A percentile compares a stretch with the other conserved stretches of the same genome.
Conservation (phyloP, 2,113 vertebrate genomes). For the Psittacula cyanocephala region DNA sequence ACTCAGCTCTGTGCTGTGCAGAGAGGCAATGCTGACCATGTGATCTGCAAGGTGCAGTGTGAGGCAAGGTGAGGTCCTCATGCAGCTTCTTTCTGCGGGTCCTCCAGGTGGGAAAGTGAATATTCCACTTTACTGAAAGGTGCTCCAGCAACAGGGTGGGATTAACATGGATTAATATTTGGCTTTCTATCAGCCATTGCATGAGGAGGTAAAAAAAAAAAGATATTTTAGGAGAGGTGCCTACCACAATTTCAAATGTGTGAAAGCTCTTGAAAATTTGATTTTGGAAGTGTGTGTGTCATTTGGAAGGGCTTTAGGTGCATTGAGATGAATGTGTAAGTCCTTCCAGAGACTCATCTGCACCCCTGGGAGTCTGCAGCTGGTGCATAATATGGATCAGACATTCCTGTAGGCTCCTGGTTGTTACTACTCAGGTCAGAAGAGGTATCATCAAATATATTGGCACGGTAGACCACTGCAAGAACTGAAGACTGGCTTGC, state of each 20-base stretch:
- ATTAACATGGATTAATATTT: not conserved
- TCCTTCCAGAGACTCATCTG: not conserved
- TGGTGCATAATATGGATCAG: not conserved
- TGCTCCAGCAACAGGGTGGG: not conserved
- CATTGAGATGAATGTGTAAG: not conserved
- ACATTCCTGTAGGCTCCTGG: not conserved
- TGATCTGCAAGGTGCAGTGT: not conserved
- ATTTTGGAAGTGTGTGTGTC: not conserved
- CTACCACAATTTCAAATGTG: not conserved
- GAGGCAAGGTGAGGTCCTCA: not conserved
- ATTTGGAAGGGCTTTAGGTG: not conserved
- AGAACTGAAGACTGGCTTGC: not conserved
- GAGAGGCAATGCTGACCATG: rapidly evolving
- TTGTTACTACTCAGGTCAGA: not conserved
- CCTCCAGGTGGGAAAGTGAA: not conserved
- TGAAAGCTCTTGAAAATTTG: not conserved
- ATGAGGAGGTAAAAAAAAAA: not conserved
- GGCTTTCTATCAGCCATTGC: not conserved
- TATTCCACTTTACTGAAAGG: not conserved
- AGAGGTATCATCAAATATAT: rapidly evolving
- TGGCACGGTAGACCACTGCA: rapidly evolving
- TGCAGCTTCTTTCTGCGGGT: rapidly evolving
- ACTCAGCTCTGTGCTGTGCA: too few relatives aligned
- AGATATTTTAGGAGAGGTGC: not conserved
- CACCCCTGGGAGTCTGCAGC: not conserved